Evolutionary conservation across 2,888 invertebrate genomes (phyloP), one percentile per base, ranked within the genome.

Genomic region (Lithophane leautieri): DNA sequence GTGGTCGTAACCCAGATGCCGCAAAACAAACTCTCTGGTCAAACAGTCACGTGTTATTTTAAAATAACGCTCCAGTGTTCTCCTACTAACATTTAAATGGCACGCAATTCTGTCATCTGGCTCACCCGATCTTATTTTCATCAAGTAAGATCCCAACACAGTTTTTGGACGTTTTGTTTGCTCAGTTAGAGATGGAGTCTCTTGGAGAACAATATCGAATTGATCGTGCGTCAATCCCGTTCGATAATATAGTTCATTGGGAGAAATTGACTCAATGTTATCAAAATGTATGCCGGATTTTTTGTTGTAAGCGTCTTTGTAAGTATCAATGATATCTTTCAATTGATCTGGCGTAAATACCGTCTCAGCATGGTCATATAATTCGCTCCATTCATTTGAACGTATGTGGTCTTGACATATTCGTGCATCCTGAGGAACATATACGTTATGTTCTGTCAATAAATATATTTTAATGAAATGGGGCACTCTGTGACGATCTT

Each of bases 1-100:
- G 66, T 67, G 66, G 66, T 67, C 66, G 66, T 67, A 67, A 42
- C 66, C 50, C 44, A 67, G 50, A 67, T 67, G 50, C 22, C 50
- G 66, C n/a, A 44, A 25, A 16, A 67, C 66, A 67, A 67, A 67
- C 22, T 52, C 66, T 67, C 66, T 67, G 42, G 66, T 67, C 44
- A 67, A 67, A 44, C 66, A 67, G 42, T 67, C 66, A 42, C 66
- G 66, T 40, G 19, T 44, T 67, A 44, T 67, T 50, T n/a, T 67
- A 47, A 50, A 25, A 28, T 52, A 52, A 50, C 50, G 66, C 50
- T 25, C 66, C 66, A 50, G 42, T 67, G 65, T 65, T 65, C 42
- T 42, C 42, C 65, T 56, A 56, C 25, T 56, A 56, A 56, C 56
- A 56, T 56, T 25, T 56, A 56, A 56, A 56, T 56, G 56, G 56